Conservation (phyloP, 1,140 invertebrate species). For the Galendromus occidentalis region DNA sequence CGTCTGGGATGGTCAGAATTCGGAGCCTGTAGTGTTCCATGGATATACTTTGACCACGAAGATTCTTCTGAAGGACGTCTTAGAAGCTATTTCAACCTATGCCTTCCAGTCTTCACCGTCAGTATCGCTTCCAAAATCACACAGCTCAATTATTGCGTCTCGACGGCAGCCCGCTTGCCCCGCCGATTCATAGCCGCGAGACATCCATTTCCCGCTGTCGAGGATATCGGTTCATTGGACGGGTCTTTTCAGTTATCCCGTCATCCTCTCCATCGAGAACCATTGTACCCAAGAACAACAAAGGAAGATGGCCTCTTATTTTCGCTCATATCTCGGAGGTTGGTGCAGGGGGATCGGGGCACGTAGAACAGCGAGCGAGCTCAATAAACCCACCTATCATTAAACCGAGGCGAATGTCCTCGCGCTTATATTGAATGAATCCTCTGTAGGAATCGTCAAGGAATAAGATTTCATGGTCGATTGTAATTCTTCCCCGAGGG, state of each 20-base stretch:
- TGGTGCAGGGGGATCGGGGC: background rate
- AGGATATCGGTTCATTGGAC: too few relatives aligned
- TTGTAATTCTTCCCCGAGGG: too few relatives aligned
- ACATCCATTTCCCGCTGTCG: too few relatives aligned
- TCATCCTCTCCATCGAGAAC: slow-evolving; percentile 88
- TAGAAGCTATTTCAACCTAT: slow-evolving; percentile 35
- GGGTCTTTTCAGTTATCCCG: slow-evolving; percentile 45
- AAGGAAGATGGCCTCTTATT: slow-evolving; percentile 56
- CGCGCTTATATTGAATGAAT: too few relatives aligned
- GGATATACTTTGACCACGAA: slow-evolving; percentile 39
- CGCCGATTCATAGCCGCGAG: background rate
- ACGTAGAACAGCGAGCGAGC: too few relatives aligned
- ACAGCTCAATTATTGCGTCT: background rate
- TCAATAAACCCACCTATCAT: too few relatives aligned
- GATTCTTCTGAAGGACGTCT: slow-evolving; percentile 34
- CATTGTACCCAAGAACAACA: slow-evolving; percentile 83
- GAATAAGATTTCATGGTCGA: too few relatives aligned
- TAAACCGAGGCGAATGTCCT: too few relatives aligned
- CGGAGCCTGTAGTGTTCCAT: slow-evolving; percentile 36
- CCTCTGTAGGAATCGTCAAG: too few relatives aligned
- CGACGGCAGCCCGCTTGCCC: background rate
- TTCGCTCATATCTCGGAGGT: slow-evolving; percentile 19
- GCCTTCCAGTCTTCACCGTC: slow-evolving; percentile 29
- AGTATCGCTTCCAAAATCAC: background rate
- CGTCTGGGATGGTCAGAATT: slow-evolving; percentile 36